Conservation (phyloP, 2,797 vertebrate genomes). For the Crax fasciolata region DNA sequence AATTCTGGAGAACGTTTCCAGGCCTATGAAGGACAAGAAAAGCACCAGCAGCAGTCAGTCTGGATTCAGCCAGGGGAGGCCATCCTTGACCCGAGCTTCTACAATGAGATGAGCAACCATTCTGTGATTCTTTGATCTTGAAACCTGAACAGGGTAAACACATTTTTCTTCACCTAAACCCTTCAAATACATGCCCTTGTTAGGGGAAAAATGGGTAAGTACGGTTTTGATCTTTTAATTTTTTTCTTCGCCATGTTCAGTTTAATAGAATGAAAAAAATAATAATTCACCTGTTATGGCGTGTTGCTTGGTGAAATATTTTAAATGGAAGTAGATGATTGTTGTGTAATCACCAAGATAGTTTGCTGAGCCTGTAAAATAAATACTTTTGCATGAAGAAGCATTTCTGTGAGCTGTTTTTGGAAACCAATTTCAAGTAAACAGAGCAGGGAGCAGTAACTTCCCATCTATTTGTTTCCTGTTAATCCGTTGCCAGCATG, state of each 20-base stretch:
- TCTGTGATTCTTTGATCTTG: neutral
- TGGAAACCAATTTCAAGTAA: neutral
- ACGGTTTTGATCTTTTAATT: neutral
- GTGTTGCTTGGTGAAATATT: neutral
- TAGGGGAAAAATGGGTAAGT: neutral
- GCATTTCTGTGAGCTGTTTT: constrained; percentile 7
- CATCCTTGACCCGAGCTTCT: neutral
- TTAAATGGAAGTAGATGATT: neutral
- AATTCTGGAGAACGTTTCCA: neutral
- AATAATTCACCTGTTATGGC: neutral
- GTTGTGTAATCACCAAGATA: neutral
- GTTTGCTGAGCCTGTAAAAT: neutral
- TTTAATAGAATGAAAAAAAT: neutral
- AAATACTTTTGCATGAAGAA: neutral
- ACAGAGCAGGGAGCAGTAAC: neutral
- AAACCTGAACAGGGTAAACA: neutral
- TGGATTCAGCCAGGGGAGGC: neutral
- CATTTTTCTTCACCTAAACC: neutral
- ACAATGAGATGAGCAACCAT: neutral
- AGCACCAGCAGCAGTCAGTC: neutral
- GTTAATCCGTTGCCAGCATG: neutral
- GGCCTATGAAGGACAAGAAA: neutral
- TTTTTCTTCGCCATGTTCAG: neutral
- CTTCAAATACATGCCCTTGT: neutral
- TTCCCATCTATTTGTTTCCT: constrained; percentile 21